Conservation (phyloP, 2,113 vertebrate species). For the Carassius auratus region DNA sequence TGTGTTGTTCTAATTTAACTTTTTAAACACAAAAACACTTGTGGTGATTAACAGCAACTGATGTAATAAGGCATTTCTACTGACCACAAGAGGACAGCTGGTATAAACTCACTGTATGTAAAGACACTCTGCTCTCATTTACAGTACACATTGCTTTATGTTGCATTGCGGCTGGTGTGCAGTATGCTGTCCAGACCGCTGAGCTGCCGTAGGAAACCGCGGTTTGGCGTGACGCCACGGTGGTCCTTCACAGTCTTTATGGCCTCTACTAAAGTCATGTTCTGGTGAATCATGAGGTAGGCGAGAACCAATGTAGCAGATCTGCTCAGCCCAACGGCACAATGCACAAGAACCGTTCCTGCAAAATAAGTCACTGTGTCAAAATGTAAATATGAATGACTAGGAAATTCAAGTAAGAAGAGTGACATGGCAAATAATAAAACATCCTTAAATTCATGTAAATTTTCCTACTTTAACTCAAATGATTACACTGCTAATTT, state of each 20-base stretch:
- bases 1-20: no score
- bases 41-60: no score
- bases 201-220: constrained; percentile 92
- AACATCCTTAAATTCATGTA: no score
- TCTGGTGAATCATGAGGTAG: constrained; percentile 96
- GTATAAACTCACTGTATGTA: no score
- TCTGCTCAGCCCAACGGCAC: constrained; percentile 92
- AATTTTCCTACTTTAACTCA: not conserved
- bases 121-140: no score
- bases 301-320: constrained; percentile 94
- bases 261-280: constrained; percentile 91
- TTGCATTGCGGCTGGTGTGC: constrained; percentile 81
- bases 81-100: no score
- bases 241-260: constrained; percentile 96
- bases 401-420: no score
- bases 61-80: no score
- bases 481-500: not conserved
- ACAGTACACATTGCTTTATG: constrained; percentile 41
- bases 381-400: not conserved
- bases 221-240: constrained; percentile 92
- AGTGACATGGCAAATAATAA: no score
- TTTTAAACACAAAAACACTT: no score
- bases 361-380: not conserved
- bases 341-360: constrained; percentile 96
- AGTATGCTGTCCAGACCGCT: constrained; percentile 89